Evolutionary conservation across 2,888 invertebrate genomes (phyloP).

Genomic region (Cataglyphis cursor): DNA sequence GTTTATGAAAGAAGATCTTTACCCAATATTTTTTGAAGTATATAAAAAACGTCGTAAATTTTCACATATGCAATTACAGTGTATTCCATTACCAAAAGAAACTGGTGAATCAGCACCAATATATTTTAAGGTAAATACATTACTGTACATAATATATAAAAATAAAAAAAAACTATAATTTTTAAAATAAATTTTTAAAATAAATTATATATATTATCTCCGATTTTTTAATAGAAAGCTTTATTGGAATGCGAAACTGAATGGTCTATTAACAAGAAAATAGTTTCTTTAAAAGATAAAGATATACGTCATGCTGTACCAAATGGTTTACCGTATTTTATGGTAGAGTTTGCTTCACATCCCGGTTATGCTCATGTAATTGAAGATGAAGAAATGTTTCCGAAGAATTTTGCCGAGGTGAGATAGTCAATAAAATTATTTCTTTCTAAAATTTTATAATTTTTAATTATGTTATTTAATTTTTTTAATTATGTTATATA

Average conservation of each 20-base stretch:
- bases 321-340: slow-evolving; percentile 97
- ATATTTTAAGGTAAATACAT: slow-evolving; percentile 93
- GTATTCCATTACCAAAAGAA: slow-evolving; percentile 94
- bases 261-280: slow-evolving; percentile 98
- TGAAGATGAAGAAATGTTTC: slow-evolving; percentile 96
- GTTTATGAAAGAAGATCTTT: slow-evolving; percentile 91
- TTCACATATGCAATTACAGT: slow-evolving; percentile 96
- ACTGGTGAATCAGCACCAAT: slow-evolving; percentile 96
- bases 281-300: slow-evolving; percentile 91
- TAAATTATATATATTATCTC: background rate
- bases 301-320: slow-evolving; percentile 94
- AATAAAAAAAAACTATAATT: background rate
- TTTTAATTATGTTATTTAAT: no score
- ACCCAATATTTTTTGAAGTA: slow-evolving; percentile 96
- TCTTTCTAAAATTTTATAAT: background rate
- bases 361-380: slow-evolving; percentile 98
- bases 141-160: background rate
- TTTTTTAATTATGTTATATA: no score
- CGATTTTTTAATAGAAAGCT: slow-evolving; percentile 90
- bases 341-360: slow-evolving; percentile 96
- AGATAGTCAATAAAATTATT: slow-evolving; percentile 63
- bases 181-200: background rate
- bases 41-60: slow-evolving; percentile 91
- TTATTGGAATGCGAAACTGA: slow-evolving; percentile 97
- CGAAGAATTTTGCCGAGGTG: slow-evolving; percentile 96